A percentile compares a stretch with the other conserved stretches of the same genome.
phyloP scores from a whole-genome alignment of 2,888 invertebrate species.

The Tetrapedia diversipes region DNA sequence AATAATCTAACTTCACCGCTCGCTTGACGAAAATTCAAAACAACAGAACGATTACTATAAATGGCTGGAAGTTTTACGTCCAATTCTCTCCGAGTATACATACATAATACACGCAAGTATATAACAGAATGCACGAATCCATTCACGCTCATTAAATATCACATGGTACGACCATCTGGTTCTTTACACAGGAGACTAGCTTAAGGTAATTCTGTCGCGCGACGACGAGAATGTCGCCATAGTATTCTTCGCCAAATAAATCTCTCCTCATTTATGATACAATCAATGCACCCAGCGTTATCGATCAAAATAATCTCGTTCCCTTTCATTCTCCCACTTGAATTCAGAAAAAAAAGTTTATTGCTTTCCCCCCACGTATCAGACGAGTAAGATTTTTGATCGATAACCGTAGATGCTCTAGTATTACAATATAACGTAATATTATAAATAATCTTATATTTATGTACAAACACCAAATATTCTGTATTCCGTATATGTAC shows the following conservation, averaged over 20 bases:
- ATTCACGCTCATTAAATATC: slow-evolving; percentile 72
- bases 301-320: background rate
- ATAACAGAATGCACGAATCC: slow-evolving; percentile 54
- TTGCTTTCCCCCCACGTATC: background rate
- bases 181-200: slow-evolving; percentile 77
- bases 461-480: slow-evolving; percentile 31
- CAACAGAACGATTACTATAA: background rate
- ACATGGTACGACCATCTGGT: slow-evolving; percentile 79
- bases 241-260: slow-evolving; percentile 21
- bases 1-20: background rate
- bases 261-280: slow-evolving; percentile 17
- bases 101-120: background rate
- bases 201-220: slow-evolving; percentile 66
- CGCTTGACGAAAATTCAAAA: background rate
- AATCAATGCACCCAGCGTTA: background rate
- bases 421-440: no score
- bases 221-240: slow-evolving; percentile 46
- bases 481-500: slow-evolving; percentile 30
- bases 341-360: background rate
- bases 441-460: background rate
- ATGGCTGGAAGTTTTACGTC: no score
- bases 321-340: background rate
- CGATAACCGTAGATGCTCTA: no score
- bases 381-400: no score
- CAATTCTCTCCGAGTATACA: background rate